Evolutionary conservation across 30 jellyfish, hydroid and myxozoan genomes (phyloP).

Genomic region (Aurelia sp.): DNA sequence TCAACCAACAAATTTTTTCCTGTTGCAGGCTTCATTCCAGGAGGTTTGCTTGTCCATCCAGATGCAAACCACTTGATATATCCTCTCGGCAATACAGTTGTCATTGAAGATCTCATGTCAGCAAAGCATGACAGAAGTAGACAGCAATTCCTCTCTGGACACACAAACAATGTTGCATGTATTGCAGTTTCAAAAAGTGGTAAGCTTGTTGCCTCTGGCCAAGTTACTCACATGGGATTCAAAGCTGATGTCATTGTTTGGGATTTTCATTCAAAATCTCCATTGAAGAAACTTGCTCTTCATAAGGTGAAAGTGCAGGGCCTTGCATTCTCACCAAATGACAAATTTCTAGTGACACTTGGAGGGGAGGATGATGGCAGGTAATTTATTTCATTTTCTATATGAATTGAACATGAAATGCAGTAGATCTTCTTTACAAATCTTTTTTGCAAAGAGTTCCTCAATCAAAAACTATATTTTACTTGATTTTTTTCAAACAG

Average conservation of each 20-base stretch:
- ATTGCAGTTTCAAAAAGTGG: conserved; percentile 94
- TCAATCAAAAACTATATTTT: too few relatives aligned
- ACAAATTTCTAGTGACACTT: conserved; percentile 79
- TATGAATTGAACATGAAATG: too few relatives aligned
- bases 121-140: conserved; percentile 55
- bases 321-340: conserved; percentile 95
- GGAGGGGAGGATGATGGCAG: conserved; percentile 99
- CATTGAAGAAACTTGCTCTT: conserved; percentile 63
- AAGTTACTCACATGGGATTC: conserved; percentile 96
- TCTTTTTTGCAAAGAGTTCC: too few relatives aligned
- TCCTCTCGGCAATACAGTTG: conserved; percentile 96
- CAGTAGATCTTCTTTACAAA: too few relatives aligned
- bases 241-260: conserved; percentile 97
- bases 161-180: conserved; percentile 94
- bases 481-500: too few relatives aligned
- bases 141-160: conserved; percentile 92
- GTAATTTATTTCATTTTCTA: not conserved
- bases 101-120: conserved; percentile 74
- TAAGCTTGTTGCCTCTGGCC: conserved; percentile 91
- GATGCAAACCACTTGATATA: conserved; percentile 79
- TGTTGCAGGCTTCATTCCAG: conserved; percentile 93
- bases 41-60: conserved; percentile 93
- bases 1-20: not conserved
- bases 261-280: conserved; percentile 68
- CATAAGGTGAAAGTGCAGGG: conserved; percentile 98